Base-by-base conservation (phyloP, 2,113 vertebrate genomes). In the Equus quagga region DNA sequence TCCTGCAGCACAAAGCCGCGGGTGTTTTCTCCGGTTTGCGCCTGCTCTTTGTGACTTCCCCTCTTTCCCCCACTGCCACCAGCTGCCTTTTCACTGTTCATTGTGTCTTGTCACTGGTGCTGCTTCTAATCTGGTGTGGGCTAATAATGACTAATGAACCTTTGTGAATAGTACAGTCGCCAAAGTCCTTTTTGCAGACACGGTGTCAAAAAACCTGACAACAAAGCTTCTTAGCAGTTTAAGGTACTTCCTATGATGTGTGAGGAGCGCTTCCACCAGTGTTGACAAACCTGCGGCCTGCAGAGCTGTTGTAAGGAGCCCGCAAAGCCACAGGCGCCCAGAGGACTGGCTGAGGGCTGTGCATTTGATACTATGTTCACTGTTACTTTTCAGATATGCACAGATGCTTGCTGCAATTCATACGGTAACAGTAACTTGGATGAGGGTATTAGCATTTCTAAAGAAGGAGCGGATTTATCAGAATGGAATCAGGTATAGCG, bases 61-160 rank as follows among this genome's bases (percentile, higher is more conserved):
- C 26, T 21, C 75, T 21, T 6, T 13, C 73, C 65, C 1, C 13
- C 19, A 4, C 14, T 5, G 84, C 84, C 15, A 2, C 11, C 12
- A 9, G 8, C 49, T 6, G 21, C 67, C 17, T 4, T 9, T 5
- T 26, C 14, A 9, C 36, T 8, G 1, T 5, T 24, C 24, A 23
- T 24, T 3, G 12, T 5, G 8, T 60, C 86, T 70, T 5, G 9
- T 6, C 36, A 28, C 23, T 2, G 4, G 51, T 6, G 13, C 54
- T 21, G 49, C 49, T 60, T 76, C 31, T 49, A 0, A 69, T 28
- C 13, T 3, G 64, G 56, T 26, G 60, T 5, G 49, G 31, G n/a
- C 6, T 8, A 0, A 21, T 23, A 1, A n/a, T 36, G 8, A 7
- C 44, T n/a, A 17, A 5, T 0, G 23, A 46, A 62, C 2, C 10